Percentiles rank a stretch among this genome's conserved stretches.
Conservation (phyloP, 1,140 invertebrate species). For the Eumaeus atala region DNA sequence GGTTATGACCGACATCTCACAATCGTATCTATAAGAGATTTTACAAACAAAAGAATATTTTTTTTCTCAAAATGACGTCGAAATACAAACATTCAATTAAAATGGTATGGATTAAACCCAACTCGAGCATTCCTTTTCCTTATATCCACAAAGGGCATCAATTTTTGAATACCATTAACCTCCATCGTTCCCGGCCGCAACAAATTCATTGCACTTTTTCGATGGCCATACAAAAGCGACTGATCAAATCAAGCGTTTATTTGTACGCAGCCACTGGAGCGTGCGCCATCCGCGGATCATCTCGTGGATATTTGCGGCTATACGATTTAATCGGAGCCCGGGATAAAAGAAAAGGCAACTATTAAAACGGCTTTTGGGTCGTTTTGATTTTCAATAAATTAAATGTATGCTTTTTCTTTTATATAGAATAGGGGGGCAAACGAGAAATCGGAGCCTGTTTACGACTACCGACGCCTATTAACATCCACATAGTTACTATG, state of each 20-base stretch:
- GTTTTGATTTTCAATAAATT: background rate
- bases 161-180: slow-evolving; percentile 24
- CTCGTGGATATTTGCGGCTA: slow-evolving; percentile 31
- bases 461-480: no score
- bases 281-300: slow-evolving; percentile 31
- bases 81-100: no score
- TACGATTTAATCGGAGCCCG: slow-evolving; percentile 29
- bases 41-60: no score
- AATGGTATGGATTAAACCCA: no score
- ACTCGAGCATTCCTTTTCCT: slow-evolving; percentile 2
- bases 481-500: no score
- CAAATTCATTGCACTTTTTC: slow-evolving; percentile 26
- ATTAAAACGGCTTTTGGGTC: slow-evolving; percentile 5
- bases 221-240: slow-evolving; percentile 24
- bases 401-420: no score
- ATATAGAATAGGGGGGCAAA: no score
- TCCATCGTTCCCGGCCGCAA: slow-evolving; percentile 16
- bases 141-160: background rate
- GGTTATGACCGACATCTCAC: no score
- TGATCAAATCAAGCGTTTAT: slow-evolving; percentile 35
- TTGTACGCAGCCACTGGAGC: slow-evolving; percentile 29
- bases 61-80: no score
- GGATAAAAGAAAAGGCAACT: slow-evolving; percentile 20
- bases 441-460: no score
- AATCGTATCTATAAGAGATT: no score